A percentile compares a stretch with the other conserved stretches of the same genome.
Conservation (phyloP, 2,797 vertebrate species). For the Nasua narica region DNA sequence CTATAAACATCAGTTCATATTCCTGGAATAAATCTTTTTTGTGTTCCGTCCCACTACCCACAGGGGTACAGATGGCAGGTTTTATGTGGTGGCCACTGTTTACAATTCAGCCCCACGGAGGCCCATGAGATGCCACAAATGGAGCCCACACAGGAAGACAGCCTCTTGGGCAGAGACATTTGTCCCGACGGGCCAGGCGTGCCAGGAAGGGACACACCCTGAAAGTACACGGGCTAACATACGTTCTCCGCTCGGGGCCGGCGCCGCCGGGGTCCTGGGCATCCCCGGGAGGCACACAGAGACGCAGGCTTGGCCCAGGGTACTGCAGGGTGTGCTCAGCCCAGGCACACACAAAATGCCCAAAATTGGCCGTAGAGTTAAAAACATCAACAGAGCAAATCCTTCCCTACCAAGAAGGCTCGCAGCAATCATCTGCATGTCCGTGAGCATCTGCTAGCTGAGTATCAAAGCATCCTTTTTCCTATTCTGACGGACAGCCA, state of each 20-base stretch:
- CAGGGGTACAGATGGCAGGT: constrained; percentile 77
- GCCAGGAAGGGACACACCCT: constrained; percentile 69
- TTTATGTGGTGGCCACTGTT: constrained; percentile 77
- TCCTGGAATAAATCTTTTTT: constrained; percentile 78
- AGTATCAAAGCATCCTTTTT: background rate
- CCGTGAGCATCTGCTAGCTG: constrained; percentile 37
- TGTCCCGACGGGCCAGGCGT: constrained; percentile 54
- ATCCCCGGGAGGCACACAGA: constrained; percentile 17
- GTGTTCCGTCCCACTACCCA: constrained; percentile 73
- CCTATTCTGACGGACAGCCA: constrained; percentile 53
- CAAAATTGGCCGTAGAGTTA: constrained; percentile 32
- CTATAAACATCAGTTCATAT: constrained; percentile 79
- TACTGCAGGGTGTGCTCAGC: background rate
- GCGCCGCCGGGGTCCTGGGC: rapidly evolving
- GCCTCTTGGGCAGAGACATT: constrained; percentile 63
- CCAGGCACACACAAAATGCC: background rate
- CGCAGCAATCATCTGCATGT: constrained; percentile 15
- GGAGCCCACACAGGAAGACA: constrained; percentile 78
- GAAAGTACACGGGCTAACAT: constrained; percentile 55
- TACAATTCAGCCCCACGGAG: constrained; percentile 69
- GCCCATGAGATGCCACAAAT: constrained; percentile 72
- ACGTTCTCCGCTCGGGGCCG: background rate
- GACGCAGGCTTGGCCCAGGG: background rate
- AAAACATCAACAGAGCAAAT: constrained; percentile 65
- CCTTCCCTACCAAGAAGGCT: constrained; percentile 19